Evolutionary conservation across 2,113 vertebrate species (phyloP), one percentile per base, ranked within the genome.

Genomic region (Coreoperca whiteheadi): DNA sequence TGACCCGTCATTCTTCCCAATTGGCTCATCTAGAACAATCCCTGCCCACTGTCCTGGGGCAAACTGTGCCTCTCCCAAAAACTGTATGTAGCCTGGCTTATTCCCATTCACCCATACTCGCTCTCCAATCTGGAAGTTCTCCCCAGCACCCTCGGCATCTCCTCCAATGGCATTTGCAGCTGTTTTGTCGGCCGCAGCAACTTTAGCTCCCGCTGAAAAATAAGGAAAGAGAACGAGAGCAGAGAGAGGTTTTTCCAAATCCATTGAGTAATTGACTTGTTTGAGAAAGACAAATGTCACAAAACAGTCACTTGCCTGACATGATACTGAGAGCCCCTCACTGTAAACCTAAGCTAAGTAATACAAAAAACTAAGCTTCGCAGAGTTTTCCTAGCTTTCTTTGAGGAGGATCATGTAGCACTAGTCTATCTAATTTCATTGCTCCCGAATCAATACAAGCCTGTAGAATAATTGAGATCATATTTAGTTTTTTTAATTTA

Each of bases 71-170:
- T 99, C 98, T 43, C 98, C 98, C 43, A 99, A 95, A 93, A 99
- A 99, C 85, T 98, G 97, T 83, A 99, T 95, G 54, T 94, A 95
- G 34, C 98, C 98, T 0, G 98, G 97, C 76, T 99, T 99, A 86
- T 97, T 99, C 10, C 98, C 98, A 23, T 99, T 99, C 69, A 99
- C 99, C 98, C 98, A 99, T 16, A 99, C 98, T n/a, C 96, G 96
- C n/a, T 99, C 98, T 28, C 97, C 98, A 2, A 98, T 92, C 77
- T 96, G 90, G 82, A 98, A 99, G 89, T 93, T 96, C 74, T 99
- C 97, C 88, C 96, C 96, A 66, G 95, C 95, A 20, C 95, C 95
- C 28, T 97, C 94, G 0, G 77, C 39, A 50, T 97, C 97, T 15
- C 91, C 94, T 15, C 12, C 94, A 72, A 91, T 81, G 25, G 92